Percentiles rank a stretch among this genome's conserved stretches.
phyloP scores from a whole-genome alignment of 2,888 invertebrate species.

The Caenorhabditis imperialis region DNA sequence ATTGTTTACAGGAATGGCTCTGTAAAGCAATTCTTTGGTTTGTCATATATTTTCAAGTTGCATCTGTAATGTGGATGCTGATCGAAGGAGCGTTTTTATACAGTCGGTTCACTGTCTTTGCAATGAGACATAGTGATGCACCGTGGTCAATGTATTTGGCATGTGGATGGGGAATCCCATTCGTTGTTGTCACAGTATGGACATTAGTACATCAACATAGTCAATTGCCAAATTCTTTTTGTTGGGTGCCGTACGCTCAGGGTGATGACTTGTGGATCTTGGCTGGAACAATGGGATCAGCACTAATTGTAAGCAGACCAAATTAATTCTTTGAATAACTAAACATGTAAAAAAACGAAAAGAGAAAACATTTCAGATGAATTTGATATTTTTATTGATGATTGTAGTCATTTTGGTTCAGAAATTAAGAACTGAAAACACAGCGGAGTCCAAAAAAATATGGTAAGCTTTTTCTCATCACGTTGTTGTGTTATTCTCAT shows the following conservation, averaged over 20 bases:
- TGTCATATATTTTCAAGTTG: constrained; percentile 81
- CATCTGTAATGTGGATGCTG: constrained; percentile 83
- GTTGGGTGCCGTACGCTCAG: constrained; percentile 79
- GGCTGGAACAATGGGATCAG: constrained; percentile 79
- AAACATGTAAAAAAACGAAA: too few species aligned
- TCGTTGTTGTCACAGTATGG: constrained; percentile 80
- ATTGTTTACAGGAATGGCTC: constrained; percentile 80
- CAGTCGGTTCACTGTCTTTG: constrained; percentile 80
- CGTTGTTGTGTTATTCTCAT: not conserved
- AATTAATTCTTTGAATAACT: not conserved
- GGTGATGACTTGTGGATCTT: constrained; percentile 78
- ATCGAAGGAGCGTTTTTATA: constrained; percentile 80
- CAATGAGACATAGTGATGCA: constrained; percentile 81
- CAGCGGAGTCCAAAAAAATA: constrained; percentile 80
- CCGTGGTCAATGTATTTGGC: constrained; percentile 81
- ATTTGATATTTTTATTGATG: constrained; percentile 79
- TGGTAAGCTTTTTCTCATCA: constrained; percentile 71
- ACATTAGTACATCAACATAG: constrained; percentile 78
- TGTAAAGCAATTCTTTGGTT: constrained; percentile 81
- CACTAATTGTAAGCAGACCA: constrained; percentile 76
- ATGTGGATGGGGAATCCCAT: constrained; percentile 82
- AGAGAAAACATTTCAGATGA: constrained; percentile 80
- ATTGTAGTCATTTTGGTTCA: constrained; percentile 80
- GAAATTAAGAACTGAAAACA: constrained; percentile 80
- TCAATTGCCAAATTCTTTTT: constrained; percentile 66